These are phyloP conservation scores for Caenorhabditis angaria DNA, from an alignment of 2,888 invertebrate species.

Conservation along the genomic window DNA sequence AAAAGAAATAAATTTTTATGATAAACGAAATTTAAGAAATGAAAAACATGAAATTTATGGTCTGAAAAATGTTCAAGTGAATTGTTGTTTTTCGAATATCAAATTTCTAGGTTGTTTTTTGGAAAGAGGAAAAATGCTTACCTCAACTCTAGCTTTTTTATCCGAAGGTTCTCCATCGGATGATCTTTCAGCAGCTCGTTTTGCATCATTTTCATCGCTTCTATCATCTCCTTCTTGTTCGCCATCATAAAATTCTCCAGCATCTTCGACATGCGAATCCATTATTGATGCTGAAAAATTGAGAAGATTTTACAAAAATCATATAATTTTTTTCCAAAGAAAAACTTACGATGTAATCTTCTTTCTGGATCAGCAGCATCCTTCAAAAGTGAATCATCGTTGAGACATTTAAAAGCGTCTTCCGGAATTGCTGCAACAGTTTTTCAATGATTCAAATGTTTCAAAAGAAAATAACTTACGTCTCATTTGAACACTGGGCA, in stretches of 20 bases:
- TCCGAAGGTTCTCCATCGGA: slow-evolving; percentile 14
- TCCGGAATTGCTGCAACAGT: slow-evolving; percentile 58
- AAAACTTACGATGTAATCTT: slow-evolving; percentile 54
- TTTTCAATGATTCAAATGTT: neutral
- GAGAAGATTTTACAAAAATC: slow-evolving; percentile 6
- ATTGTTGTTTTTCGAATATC: too few species aligned
- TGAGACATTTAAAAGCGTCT: slow-evolving; percentile 58
- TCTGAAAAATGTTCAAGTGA: too few species aligned
- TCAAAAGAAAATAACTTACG: slow-evolving; percentile 28
- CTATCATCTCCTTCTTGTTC: slow-evolving; percentile 57
- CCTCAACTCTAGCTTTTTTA: slow-evolving; percentile 7
- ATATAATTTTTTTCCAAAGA: neutral
- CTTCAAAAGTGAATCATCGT: slow-evolving; percentile 36
- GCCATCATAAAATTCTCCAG: slow-evolving; percentile 57
- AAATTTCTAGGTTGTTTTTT: too few species aligned
- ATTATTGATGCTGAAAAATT: slow-evolving; percentile 51
- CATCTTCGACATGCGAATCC: slow-evolving; percentile 50
- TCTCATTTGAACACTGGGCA: slow-evolving; percentile 70
- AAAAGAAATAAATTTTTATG: neutral
- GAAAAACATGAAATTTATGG: too few species aligned
- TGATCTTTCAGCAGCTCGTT: slow-evolving; percentile 45
- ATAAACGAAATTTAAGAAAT: too few species aligned
- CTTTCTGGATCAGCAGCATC: slow-evolving; percentile 67
- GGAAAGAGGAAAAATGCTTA: neutral
- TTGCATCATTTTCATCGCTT: slow-evolving; percentile 51